These are phyloP conservation scores for Chrysina gloriosa DNA, from an alignment of 2,888 invertebrate genomes.

Conservation along the genomic window DNA sequence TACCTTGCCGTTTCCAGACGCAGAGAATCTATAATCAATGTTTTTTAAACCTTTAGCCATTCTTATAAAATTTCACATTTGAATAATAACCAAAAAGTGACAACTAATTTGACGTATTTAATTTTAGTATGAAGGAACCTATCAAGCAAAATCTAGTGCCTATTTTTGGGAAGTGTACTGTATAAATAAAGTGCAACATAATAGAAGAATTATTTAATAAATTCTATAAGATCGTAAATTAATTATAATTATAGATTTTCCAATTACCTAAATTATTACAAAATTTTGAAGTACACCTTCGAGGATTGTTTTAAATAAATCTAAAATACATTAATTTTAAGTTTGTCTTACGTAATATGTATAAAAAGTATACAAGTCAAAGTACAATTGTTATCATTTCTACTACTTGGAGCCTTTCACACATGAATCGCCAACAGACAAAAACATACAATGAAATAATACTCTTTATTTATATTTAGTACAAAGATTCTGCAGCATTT, in stretches of 20 bases:
- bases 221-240: slow-evolving; percentile 1
- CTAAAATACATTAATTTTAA: slow-evolving; percentile 14
- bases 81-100: slow-evolving; percentile 13
- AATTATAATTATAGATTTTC: slow-evolving; percentile 17
- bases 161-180: not conserved
- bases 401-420: not conserved
- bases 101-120: slow-evolving; percentile 8
- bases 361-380: slow-evolving; percentile 26
- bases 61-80: not conserved
- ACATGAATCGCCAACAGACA: slow-evolving; percentile 31
- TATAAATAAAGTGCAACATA: slow-evolving; percentile 24
- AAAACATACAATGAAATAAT: slow-evolving; percentile 43
- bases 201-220: slow-evolving; percentile 21
- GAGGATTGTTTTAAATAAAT: not conserved
- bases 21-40: not conserved
- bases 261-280: slow-evolving; percentile 5
- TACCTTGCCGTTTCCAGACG: not conserved
- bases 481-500: slow-evolving; percentile 85
- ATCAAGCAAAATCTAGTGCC: not conserved
- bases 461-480: slow-evolving; percentile 65
- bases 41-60: slow-evolving; percentile 1
- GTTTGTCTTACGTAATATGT: slow-evolving; percentile 11
- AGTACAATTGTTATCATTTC: slow-evolving; percentile 14
- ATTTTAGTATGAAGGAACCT: not conserved
- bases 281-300: slow-evolving; percentile 20